A percentile compares a stretch with the other conserved stretches of the same genome.
phyloP scores from a whole-genome alignment of 1,140 invertebrate species.

The Drosophila orena region DNA sequence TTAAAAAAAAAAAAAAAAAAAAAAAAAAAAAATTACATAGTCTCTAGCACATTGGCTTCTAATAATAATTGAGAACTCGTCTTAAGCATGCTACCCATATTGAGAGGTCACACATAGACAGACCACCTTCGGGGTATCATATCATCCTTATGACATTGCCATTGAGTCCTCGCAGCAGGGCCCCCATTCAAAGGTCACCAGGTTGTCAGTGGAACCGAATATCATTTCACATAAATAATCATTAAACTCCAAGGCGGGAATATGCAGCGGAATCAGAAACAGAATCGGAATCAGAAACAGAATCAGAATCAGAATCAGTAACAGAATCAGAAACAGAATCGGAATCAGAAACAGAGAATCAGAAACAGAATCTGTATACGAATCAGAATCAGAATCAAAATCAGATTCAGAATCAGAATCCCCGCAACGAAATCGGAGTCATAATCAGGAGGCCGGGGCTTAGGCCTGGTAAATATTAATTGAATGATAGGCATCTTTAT shows the following conservation, averaged over 20 bases:
- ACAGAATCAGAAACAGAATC: constrained; percentile 12
- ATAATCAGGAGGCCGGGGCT: constrained; percentile 36
- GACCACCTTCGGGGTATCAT: constrained; percentile 15
- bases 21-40: neutral
- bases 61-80: neutral
- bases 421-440: constrained; percentile 45
- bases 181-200: constrained; percentile 32
- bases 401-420: constrained; percentile 14
- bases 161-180: constrained; percentile 12
- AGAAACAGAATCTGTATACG: neutral
- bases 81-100: neutral
- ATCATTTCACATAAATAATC: constrained; percentile 55
- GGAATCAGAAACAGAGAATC: neutral
- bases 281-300: neutral
- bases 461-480: constrained; percentile 71
- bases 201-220: constrained; percentile 5
- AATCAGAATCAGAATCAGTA: neutral
- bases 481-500: constrained; percentile 84
- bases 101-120: neutral
- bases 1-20: neutral
- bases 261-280: neutral
- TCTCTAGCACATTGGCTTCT: neutral
- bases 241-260: constrained; percentile 37
- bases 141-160: neutral
- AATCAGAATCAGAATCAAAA: constrained; percentile 3